Evolutionary conservation across 2,888 invertebrate genomes (phyloP).

Genomic region (Embidobia sp.): DNA sequence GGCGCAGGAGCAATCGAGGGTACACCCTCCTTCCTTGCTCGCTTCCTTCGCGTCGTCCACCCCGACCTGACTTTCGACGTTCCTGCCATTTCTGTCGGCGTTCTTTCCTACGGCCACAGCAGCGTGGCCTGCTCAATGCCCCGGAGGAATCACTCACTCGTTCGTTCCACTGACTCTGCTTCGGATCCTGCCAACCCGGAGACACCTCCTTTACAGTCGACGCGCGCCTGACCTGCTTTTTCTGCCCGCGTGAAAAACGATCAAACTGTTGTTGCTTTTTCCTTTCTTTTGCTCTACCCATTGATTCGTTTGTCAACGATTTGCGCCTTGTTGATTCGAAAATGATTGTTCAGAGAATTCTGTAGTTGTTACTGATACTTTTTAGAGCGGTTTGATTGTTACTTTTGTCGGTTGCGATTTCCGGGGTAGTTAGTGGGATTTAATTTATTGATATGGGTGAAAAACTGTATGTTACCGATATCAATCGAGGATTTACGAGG

Average conservation of each 20-base stretch:
- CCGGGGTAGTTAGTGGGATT: too few relatives aligned
- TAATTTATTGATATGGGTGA: too few relatives aligned
- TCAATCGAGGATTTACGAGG: too few relatives aligned
- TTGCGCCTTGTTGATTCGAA: too few relatives aligned
- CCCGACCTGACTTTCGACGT: slow-evolving; percentile 48
- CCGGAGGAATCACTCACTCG: slow-evolving; percentile 43
- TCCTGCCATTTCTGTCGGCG: slow-evolving; percentile 31
- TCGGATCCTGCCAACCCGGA: slow-evolving; percentile 38
- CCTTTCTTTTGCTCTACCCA: too few relatives aligned
- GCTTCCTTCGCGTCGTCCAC: slow-evolving; percentile 27
- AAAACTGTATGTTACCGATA: too few relatives aligned
- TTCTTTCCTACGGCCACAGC: background rate
- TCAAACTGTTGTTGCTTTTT: too few relatives aligned
- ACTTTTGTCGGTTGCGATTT: too few relatives aligned
- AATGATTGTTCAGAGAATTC: too few relatives aligned
- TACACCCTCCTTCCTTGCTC: slow-evolving; percentile 32
- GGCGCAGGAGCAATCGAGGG: slow-evolving; percentile 69
- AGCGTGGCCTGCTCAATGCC: slow-evolving; percentile 19
- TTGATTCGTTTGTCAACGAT: too few relatives aligned
- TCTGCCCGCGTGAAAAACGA: slow-evolving; percentile 20
- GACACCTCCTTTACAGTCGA: slow-evolving; percentile 28
- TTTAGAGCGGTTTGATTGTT: too few relatives aligned
- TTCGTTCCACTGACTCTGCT: slow-evolving; percentile 42
- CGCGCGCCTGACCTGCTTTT: slow-evolving; percentile 42
- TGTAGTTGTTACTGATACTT: too few relatives aligned